Base-by-base conservation (phyloP, 2,888 invertebrate genomes). In the Pherbina coryleti region DNA sequence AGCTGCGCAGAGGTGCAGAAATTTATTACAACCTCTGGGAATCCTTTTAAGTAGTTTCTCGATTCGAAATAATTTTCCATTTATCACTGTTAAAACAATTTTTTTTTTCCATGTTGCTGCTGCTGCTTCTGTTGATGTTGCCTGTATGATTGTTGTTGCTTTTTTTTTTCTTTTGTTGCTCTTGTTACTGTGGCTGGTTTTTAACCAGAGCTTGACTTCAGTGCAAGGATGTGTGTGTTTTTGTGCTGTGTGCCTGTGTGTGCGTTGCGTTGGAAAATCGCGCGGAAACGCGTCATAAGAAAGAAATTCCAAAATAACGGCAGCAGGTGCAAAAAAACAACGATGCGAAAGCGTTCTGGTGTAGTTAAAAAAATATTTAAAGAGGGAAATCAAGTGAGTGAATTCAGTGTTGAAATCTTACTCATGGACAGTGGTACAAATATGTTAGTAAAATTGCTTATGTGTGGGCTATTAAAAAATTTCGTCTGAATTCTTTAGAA, bases 11-110 rank as follows among this genome's bases (percentile, higher is more conserved):
- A 37, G 79, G 75, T 78, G 82, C 81, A 81, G 79, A 84, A 87
- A 87, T 87, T 87, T 87, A 87, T 87, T 87, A 84, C 85, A 86
- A 84, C 86, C 86, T 83, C 84, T 85, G 84, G 86, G 85, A 86
- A 85, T 87, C 84, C 85, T 81, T 86, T 86, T 85, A 86, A 86
- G 85, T 87, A 86, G 85, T 86, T 86, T 82, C 85, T 82, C 84
- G 86, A 83, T 84, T 84, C 83, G 83, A 85, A 86, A 86, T 86
- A 85, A 85, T 86, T 84, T 84, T 84, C 84, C 85, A 87, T 86
- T 86, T 86, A 87, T 87, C 86, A 85, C 84, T 82, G 83, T 82
- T 85, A 87, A 85, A 86, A 85, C 85, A 84, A 82, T 84, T 83
- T 81, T 80, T 82, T 79, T 69, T 77, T 75, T 74, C 34, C 31